Evolutionary conservation across 1,140 invertebrate species (phyloP).

Genomic region (Pararge aegeria): DNA sequence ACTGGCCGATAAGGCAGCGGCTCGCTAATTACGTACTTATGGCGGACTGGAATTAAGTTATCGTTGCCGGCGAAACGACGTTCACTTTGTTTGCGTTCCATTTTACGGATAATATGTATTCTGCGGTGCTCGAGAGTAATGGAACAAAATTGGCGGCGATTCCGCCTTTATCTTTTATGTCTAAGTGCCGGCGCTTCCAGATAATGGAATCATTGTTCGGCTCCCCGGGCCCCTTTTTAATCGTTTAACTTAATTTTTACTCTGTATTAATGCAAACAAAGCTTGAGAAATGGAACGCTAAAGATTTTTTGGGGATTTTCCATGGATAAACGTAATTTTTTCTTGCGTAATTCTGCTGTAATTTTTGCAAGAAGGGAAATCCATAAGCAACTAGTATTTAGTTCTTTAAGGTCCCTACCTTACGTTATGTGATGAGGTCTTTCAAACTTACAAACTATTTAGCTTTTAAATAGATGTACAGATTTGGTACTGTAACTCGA

Average conservation of each 20-base stretch:
- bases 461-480: too few species aligned
- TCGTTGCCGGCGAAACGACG: slow-evolving; percentile 73
- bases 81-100: slow-evolving; percentile 76
- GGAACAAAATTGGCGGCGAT: slow-evolving; percentile 72
- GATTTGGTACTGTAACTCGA: too few species aligned
- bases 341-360: too few species aligned
- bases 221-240: slow-evolving; percentile 61
- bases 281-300: background rate
- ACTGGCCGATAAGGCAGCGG: slow-evolving; percentile 77
- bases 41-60: slow-evolving; percentile 79
- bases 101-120: slow-evolving; percentile 74
- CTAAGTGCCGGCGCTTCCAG: slow-evolving; percentile 50
- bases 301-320: background rate
- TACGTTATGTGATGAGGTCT: too few species aligned
- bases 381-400: too few species aligned
- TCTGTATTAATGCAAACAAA: slow-evolving; percentile 53
- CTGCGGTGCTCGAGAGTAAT: slow-evolving; percentile 64
- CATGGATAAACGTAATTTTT: too few species aligned
- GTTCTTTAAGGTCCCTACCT: too few species aligned
- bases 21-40: slow-evolving; percentile 79
- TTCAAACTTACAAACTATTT: too few species aligned
- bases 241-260: slow-evolving; percentile 71
- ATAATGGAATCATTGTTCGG: slow-evolving; percentile 73
- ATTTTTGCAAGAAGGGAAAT: too few species aligned
- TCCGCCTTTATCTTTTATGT: slow-evolving; percentile 71